Conservation (phyloP, 2,113 vertebrate species). For the Saguinus midas region DNA sequence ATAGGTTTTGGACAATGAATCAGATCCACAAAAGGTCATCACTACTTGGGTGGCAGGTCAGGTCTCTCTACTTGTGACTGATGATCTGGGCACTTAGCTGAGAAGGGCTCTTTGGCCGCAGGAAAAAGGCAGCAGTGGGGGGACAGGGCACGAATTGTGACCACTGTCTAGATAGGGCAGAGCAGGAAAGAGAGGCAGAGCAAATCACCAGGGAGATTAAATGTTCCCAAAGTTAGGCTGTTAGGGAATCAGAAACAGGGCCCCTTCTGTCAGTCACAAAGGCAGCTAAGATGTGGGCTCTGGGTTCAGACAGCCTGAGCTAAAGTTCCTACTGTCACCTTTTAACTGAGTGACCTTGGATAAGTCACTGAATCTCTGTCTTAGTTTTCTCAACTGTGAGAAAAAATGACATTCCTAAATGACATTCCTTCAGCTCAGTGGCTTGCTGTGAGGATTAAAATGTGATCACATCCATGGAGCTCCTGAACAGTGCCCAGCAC, state of each 20-base stretch:
- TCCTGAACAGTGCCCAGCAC: not conserved
- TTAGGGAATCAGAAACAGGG: too few relatives aligned
- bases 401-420: not conserved
- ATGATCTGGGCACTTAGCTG: not conserved
- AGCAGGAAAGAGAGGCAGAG: not conserved
- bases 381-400: not conserved
- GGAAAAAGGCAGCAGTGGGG: not conserved
- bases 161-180: rapidly evolving
- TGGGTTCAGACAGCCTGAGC: not conserved
- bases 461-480: not conserved
- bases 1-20: not conserved
- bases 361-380: not conserved
- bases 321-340: not conserved
- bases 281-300: not conserved
- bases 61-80: not conserved
- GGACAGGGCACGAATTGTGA: not conserved
- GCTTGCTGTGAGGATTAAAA: not conserved
- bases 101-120: not conserved
- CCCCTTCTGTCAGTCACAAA: not conserved
- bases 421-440: not conserved
- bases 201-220: not conserved
- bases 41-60: not conserved
- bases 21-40: not conserved
- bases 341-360: not conserved
- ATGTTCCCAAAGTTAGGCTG: not conserved